Percentiles rank a stretch among this genome's conserved stretches.
Conservation (phyloP, 2,888 invertebrate genomes). For the Latrodectus hesperus region DNA sequence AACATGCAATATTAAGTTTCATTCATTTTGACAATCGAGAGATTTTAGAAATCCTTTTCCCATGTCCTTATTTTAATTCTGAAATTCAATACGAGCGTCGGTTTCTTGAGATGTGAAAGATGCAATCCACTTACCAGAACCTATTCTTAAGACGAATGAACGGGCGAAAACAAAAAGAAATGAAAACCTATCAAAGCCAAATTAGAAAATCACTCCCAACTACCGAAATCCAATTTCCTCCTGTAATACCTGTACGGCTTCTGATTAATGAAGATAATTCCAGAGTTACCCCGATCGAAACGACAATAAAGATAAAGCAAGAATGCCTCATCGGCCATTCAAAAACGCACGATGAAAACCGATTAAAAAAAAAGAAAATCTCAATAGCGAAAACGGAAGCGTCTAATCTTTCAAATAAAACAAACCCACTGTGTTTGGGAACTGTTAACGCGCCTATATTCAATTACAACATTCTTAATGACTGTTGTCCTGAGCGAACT, state of each 20-base stretch:
- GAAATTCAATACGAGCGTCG: too few species aligned
- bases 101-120: too few species aligned
- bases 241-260: neutral
- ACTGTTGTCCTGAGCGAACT: constrained; percentile 40
- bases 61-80: too few species aligned
- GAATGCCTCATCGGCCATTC: constrained; percentile 4
- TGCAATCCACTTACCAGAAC: too few species aligned
- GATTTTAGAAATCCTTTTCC: too few species aligned
- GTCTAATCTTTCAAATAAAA: constrained; percentile 43
- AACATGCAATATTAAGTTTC: too few species aligned
- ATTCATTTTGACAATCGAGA: too few species aligned
- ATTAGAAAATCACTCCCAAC: neutral
- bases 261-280: constrained; percentile 49
- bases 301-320: constrained; percentile 4
- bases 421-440: constrained; percentile 50
- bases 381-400: constrained; percentile 32
- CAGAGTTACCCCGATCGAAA: constrained; percentile 9
- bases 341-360: constrained; percentile 13
- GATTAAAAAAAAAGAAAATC: neutral
- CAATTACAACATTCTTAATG: constrained; percentile 60
- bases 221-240: neutral
- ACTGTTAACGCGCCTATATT: constrained; percentile 45
- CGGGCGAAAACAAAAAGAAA: too few species aligned
- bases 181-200: too few species aligned
- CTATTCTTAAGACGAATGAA: too few species aligned